Base-by-base conservation (phyloP, 2,888 invertebrate genomes). In the Labia minor region DNA sequence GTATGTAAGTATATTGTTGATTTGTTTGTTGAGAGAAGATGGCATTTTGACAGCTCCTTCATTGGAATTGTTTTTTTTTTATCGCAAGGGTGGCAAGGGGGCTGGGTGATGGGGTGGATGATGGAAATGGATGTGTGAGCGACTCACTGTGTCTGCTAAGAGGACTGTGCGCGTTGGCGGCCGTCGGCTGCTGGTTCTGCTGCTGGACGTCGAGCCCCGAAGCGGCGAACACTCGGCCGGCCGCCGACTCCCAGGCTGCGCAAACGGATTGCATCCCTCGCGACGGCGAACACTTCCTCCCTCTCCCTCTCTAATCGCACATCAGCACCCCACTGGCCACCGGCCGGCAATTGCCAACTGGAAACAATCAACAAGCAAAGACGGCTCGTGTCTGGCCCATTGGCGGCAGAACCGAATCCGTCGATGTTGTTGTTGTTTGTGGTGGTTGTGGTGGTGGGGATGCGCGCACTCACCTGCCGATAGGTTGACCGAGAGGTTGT, bases 401-500 rank as follows among this genome's bases (percentile, higher is more conserved):
- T 70, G 69, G 69, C 61, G 69, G 21, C 64, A 66, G 68, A 67
- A 68, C 69, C 69, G 68, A 66, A 64, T n/a, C n/a, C 37, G 61
- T 49, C 19, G 37, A 4, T n/a, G 37, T 11, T 21, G 37, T 20
- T 37, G 65, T 21, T 18, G 62, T 19, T 20, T 19, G 63, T 61
- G 64, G 64, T 21, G 62, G 33, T 33, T n/a, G 37, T n/a, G 61
- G 63, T 63, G 21, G 21, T 63, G 20, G 37, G 37, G 64, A 37
- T 21, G 16, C 37, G 37, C 26, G 61, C 49, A 70, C 72, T 73
- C 69, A 74, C 74, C 75, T 67, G 49, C 68, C 69, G 37, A 72
- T 68, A 63, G 72, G 70, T 73, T 72, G 72, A 69, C 69, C 16
- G 74, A 72, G 70, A 75, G 71, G 71, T 74, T 74, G 72, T 74